Conservation (phyloP, 2,113 vertebrate genomes). For the Physeter macrocephalus region DNA sequence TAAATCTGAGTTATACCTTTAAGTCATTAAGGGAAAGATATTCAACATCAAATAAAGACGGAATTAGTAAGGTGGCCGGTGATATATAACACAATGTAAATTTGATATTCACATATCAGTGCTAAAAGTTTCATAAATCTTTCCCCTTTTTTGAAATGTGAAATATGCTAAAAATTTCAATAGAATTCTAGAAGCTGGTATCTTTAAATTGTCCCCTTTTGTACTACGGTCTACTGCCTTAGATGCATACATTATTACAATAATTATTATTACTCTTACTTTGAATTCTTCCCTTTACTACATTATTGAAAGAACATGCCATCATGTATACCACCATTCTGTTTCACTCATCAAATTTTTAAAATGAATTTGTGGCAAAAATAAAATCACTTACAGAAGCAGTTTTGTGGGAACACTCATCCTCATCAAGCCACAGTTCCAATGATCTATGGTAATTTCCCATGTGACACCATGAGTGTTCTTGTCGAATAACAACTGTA, state of each 20-base stretch:
- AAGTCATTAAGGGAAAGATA: neutral
- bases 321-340: neutral
- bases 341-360: neutral
- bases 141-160: neutral
- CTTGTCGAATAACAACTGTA: neutral
- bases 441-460: neutral
- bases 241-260: neutral
- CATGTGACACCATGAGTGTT: neutral
- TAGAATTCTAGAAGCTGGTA: neutral
- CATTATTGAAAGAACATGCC: neutral
- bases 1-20: neutral
- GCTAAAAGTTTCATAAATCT: neutral
- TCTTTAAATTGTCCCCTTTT: neutral
- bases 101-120: neutral
- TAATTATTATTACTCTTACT: neutral
- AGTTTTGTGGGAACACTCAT: neutral
- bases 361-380: neutral
- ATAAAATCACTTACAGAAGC: neutral
- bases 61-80: neutral
- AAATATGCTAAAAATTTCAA: neutral
- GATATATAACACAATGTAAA: neutral
- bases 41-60: neutral
- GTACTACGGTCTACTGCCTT: neutral
- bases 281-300: neutral
- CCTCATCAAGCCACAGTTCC: neutral